Evolutionary conservation across 2,797 vertebrate genomes (phyloP).

Genomic region (Margarornis squamiger): DNA sequence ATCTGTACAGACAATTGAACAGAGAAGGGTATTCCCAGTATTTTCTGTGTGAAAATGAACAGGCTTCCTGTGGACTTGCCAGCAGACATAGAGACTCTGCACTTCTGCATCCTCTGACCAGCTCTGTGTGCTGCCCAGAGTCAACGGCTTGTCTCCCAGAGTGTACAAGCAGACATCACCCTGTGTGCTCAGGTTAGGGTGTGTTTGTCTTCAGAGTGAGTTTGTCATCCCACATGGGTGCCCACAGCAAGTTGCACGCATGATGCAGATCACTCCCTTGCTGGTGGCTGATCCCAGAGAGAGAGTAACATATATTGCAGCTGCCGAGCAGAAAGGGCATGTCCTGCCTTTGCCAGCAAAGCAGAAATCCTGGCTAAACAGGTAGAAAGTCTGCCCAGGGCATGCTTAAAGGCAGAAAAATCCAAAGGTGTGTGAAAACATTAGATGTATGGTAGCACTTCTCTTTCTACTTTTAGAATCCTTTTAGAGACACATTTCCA

Average conservation of each 20-base stretch:
- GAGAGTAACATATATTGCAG: accelerated
- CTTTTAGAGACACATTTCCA: neutral
- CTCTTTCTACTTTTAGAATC: neutral
- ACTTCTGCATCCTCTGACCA: accelerated
- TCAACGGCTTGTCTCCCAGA: accelerated
- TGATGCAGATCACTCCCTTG: neutral
- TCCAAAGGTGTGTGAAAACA: neutral
- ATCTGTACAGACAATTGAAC: neutral
- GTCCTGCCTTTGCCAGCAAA: neutral
- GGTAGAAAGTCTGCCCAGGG: neutral
- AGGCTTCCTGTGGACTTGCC: neutral
- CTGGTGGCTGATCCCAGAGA: neutral
- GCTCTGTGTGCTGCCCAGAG: neutral
- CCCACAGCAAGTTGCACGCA: neutral
- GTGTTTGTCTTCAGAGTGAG: neutral
- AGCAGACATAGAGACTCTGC: neutral
- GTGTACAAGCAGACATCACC: neutral
- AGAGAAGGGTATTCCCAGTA: neutral
- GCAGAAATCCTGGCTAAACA: neutral
- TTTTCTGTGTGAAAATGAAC: neutral
- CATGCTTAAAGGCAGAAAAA: conserved; percentile 10
- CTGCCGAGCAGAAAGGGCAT: neutral
- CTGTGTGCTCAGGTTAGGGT: neutral
- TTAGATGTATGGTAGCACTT: neutral
- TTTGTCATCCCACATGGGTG: neutral